Base-by-base conservation (phyloP, 37 sponge, comb jelly and placozoan genomes). In the Lycopodina hypogea region DNA sequence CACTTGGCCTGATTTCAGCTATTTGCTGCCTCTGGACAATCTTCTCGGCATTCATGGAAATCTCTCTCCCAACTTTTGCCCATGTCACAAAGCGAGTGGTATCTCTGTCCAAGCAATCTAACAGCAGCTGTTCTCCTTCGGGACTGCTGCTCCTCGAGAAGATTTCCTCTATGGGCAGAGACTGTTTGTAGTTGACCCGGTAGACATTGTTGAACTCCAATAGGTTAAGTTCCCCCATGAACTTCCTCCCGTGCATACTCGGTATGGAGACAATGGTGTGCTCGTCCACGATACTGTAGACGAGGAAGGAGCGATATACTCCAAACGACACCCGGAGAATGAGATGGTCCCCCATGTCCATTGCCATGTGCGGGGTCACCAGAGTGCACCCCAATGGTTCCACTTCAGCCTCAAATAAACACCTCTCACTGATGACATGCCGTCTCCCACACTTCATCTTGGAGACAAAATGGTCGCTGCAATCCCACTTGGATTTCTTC, bases 341-440 rank as follows among this genome's bases (percentile, higher is more conserved):
- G 24, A 81, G 56, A 38, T 81, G 81, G 62, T 81, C 81, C n/a
- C 81, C 81, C 23, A 69, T 61, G 37, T 81, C 81, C 33, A 81
- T 26, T 9, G 72, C 58, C 6, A 42, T 71, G 59, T 71, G 65
- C 19, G 81, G 63, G 28, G 61, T 59, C 17, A 81, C 34, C 22
- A 3, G 19, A 26, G 81, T 81, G 61, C 62, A 71, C n/a, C 72
- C 26, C 30, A 70, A 2, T 1, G 66, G 66, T 2, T 69, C 69
- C 23, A 51, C 23, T 1, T 79, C 69, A 1, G 38, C 33, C 14
- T 41, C 34, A n/a, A 59, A 41, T 1, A 60, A 22, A 37, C 60
- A 69, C 28, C 37, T 18, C n/a, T 59, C 72, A 60, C 18, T 56
- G 23, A 77, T 12, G 21, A 28, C 35, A 32, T 63, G 37, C 64